Evolutionary conservation across 2,113 vertebrate genomes (phyloP), one percentile per base, ranked within the genome.

Genomic region (Chaenogobius annularis): DNA sequence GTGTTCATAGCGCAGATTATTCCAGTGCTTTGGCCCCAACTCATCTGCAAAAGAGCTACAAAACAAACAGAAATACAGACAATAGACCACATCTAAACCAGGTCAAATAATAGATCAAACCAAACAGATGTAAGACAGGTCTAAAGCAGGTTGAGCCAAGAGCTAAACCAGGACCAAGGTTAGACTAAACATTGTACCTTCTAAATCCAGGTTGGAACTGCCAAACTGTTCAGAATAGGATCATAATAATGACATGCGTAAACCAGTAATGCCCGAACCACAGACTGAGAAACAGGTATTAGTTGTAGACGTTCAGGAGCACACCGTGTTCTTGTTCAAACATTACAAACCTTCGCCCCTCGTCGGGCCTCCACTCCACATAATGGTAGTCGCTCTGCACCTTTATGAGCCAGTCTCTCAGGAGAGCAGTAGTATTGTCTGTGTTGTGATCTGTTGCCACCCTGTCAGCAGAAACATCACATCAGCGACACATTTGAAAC

Each of bases 401-500:
- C 0, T 94, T 89, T 70, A 93, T 83, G 61, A 97, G 94, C 96
- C 96, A 97, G 52, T 96, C 95, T 31, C 92, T 91, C 19, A 97
- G 94, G 54, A 97, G 80, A 0, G 91, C 91, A 0, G 94, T 93
- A 0, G 94, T 97, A 84, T 96, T 95, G 82, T 97, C 96, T 1
- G 75, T 37, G 13, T 96, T 97, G 90, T 96, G 96, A 85, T 97
- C 96, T 0, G 95, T 96, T 46, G 95, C 95, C 85, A 96, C 94
- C 96, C 96, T 97, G 92, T 85, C 70, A 75, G 37, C 50, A 82
- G 13, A 56, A 12, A 56, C 20, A 66, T 63, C 19, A 35, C 7
- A 31, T 31, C 14, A 35, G 23, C 58, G 3, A 26, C 58, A 31
- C 22, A 26, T 3, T 13, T 22, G 20, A 15, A 59, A 59, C 44